Evolutionary conservation across 2,888 invertebrate species (phyloP).

Genomic region (Cetonia aurata): DNA sequence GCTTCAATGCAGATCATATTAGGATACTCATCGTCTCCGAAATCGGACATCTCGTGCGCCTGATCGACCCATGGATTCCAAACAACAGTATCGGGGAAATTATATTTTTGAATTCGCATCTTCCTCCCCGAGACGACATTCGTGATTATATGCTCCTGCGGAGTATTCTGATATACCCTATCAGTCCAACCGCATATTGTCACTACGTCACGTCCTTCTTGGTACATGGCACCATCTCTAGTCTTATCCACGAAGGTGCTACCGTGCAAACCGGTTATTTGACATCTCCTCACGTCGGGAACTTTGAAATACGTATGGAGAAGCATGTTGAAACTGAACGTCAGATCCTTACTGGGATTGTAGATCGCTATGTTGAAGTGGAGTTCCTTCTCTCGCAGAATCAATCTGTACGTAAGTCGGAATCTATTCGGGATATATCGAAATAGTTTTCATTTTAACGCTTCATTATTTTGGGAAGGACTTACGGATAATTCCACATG

Average conservation of each 20-base stretch:
- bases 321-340: slow-evolving; percentile 92
- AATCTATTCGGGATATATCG: slow-evolving; percentile 73
- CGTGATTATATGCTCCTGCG: slow-evolving; percentile 92
- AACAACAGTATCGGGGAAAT: slow-evolving; percentile 95
- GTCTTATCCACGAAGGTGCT: slow-evolving; percentile 83
- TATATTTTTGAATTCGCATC: slow-evolving; percentile 94
- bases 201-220: slow-evolving; percentile 91
- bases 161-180: slow-evolving; percentile 92
- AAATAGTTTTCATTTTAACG: neutral
- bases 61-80: slow-evolving; percentile 98
- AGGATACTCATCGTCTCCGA: slow-evolving; percentile 97
- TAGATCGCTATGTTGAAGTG: slow-evolving; percentile 94
- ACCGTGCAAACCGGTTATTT: slow-evolving; percentile 93
- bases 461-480: slow-evolving; percentile 50
- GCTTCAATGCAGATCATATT: slow-evolving; percentile 98
- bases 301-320: slow-evolving; percentile 97
- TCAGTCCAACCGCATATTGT: slow-evolving; percentile 94
- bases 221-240: slow-evolving; percentile 86
- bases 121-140: slow-evolving; percentile 92
- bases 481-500: slow-evolving; percentile 94
- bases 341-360: slow-evolving; percentile 92
- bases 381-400: slow-evolving; percentile 90
- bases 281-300: slow-evolving; percentile 91
- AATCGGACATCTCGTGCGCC: slow-evolving; percentile 92
- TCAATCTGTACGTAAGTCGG: slow-evolving; percentile 91